Base-by-base conservation (phyloP, 2,888 invertebrate species). In the Rhagophthalmus giganteus region DNA sequence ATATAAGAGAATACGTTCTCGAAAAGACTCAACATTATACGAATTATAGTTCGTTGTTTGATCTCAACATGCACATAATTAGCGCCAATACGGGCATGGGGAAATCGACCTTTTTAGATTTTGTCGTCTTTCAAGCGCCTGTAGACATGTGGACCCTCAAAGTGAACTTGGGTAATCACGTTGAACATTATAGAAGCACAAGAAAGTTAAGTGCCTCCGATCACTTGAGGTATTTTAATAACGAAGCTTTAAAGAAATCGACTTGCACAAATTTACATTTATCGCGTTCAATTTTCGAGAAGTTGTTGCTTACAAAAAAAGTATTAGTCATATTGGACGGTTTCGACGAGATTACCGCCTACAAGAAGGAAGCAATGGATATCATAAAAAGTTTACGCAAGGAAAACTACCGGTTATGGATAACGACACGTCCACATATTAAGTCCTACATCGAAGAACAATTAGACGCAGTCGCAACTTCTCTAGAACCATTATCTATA, bases 11-110 rank as follows among this genome's bases (percentile, higher is more conserved):
- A 6, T 7, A 24, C 24, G 24, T 24, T 24, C 7, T 24, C 7
- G 24, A 7, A 6, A 5, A 24, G 7, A 24, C 7, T 24, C 5
- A 7, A 24, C 7, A 24, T 6, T 24, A 24, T 24, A 24, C 24
- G 5, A 6, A 24, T 28, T n/a, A 28, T 6, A 5, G 8, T 28
- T 9, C n/a, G n/a, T n/a, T n/a, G n/a, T n/a, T n/a, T n/a, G n/a
- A n/a, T n/a, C n/a, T n/a, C n/a, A n/a, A n/a, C n/a, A n/a, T n/a
- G n/a, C 9, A 9, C n/a, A 9, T 28, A 20, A 34, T 42, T 8
- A 42, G 31, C 20, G 44, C 44, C 2, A 11, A 14, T n/a, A 25
- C 44, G 2, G 44, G 44, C 2, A 34, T 34, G 44, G 44, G 44
- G 11, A 42, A 42, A 27, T 13, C 44, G 8, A 12, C 11, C 2